Conservation (phyloP, 2,797 vertebrate species). For the Sebastes goodei region DNA sequence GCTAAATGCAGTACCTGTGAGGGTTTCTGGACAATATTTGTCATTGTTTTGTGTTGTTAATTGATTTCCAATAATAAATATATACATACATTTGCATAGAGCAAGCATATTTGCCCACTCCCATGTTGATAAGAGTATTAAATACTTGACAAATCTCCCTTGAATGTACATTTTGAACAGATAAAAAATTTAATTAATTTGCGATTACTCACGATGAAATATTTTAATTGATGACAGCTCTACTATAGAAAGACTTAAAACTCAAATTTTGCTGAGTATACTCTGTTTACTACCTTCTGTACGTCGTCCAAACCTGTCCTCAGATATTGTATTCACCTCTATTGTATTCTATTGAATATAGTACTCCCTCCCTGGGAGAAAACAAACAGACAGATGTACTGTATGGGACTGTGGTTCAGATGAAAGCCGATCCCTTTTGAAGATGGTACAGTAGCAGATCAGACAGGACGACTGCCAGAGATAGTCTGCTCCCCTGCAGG, state of each 20-base stretch:
- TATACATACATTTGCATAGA: no score
- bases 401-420: conserved; percentile 56
- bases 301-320: not conserved
- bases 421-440: conserved; percentile 62
- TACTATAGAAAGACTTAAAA: not conserved
- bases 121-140: no score
- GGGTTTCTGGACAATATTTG: no score
- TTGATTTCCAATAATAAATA: no score
- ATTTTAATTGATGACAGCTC: no score
- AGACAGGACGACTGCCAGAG: conserved; percentile 60
- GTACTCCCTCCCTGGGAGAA: conserved; percentile 25
- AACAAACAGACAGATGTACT: conserved; percentile 56
- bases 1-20: no score
- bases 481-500: conserved; percentile 66
- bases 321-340: conserved; percentile 9
- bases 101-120: no score
- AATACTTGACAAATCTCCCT: no score
- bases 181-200: no score
- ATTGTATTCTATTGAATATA: conserved; percentile 20
- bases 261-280: not conserved
- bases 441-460: conserved; percentile 63
- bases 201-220: no score
- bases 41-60: no score
- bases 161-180: no score
- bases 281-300: not conserved